Evolutionary conservation across 1,140 invertebrate species (phyloP), one percentile per base, ranked within the genome.

Genomic region (Triops cancriformis): DNA sequence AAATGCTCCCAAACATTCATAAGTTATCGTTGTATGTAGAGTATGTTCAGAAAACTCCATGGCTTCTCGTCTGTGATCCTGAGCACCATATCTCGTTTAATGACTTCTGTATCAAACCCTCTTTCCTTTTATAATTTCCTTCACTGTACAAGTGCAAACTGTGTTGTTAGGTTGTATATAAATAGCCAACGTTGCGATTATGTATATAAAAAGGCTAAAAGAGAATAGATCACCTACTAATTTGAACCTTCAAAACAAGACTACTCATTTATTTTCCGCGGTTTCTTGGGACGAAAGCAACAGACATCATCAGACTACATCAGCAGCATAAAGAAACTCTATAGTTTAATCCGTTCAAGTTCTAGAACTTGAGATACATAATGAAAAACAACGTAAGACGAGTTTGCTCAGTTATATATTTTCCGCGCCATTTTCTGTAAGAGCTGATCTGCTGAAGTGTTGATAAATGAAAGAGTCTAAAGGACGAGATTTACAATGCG

Each of bases 41-140:
- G 18, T n/a, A n/a, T 64, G 51, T 64, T 18, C 51, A 64, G 51
- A 64, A 64, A 64, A 64, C 51, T 64, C n/a, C 51, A 64, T 64
- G 51, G 51, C 51, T 64, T 64, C 51, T 64, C 51, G 18, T 23
- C 51, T 64, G 51, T 64, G 51, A 64, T 64, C 51, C 51, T 23
- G 51, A 64, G 51, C 51, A 64, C 51, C 51, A 64, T 64, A 64
- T 64, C 51, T 23, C 23, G 51, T 64, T 64, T 64, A 64, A 23
- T n/a, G 18, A 64, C 51, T 18, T 64, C 51, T 64, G 51, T 64
- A 64, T 64, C 51, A 64, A 64, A 64, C 51, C 9, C 23, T 64
- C 18, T 64, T 64, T 23, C 51, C 9, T 64, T 64, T 64, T 64
- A n/a, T 18, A 64, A 18, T 64, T 23, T 64, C 51, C 10, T 64